These are phyloP conservation scores for Steinernema hermaphroditum DNA, from an alignment of 2,888 invertebrate genomes.

Conservation along the genomic window DNA sequence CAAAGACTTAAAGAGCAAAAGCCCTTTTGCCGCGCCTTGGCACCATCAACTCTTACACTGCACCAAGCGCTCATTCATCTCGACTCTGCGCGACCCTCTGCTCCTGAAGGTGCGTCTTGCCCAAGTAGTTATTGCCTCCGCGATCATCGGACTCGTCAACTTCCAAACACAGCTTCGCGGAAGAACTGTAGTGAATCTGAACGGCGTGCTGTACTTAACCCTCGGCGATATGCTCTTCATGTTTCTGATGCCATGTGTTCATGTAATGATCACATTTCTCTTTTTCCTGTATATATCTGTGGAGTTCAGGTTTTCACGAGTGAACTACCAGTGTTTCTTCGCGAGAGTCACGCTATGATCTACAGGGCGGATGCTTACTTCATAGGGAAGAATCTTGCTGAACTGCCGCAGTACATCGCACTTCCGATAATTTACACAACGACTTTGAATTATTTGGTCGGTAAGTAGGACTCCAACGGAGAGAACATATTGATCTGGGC, in stretches of 20 bases:
- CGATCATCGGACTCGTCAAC: constrained; percentile 83
- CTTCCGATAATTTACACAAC: constrained; percentile 80
- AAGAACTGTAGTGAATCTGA: constrained; percentile 91
- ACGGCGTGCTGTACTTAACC: too few relatives aligned
- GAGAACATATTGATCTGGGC: too few relatives aligned
- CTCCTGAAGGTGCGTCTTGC: constrained; percentile 83
- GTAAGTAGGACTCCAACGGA: too few relatives aligned
- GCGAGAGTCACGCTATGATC: constrained; percentile 88
- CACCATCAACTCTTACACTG: constrained; percentile 83
- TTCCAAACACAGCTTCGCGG: constrained; percentile 79
- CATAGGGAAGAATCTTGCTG: constrained; percentile 78
- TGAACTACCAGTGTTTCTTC: constrained; percentile 83
- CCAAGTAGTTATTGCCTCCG: constrained; percentile 83
- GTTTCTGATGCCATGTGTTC: constrained; percentile 87
- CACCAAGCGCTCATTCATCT: constrained; percentile 87
- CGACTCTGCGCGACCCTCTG: constrained; percentile 84
- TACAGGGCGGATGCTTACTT: constrained; percentile 87
- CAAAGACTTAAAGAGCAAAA: too few relatives aligned
- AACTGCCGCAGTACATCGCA: constrained; percentile 80
- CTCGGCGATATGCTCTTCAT: too few relatives aligned
- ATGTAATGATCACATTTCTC: constrained; percentile 73
- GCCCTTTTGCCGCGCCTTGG: constrained; percentile 84
- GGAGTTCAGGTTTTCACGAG: constrained; percentile 87
- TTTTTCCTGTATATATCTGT: not conserved
- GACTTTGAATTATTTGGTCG: not conserved